phyloP scores from a whole-genome alignment of 2,113 vertebrate genomes.

The Naja naja region DNA sequence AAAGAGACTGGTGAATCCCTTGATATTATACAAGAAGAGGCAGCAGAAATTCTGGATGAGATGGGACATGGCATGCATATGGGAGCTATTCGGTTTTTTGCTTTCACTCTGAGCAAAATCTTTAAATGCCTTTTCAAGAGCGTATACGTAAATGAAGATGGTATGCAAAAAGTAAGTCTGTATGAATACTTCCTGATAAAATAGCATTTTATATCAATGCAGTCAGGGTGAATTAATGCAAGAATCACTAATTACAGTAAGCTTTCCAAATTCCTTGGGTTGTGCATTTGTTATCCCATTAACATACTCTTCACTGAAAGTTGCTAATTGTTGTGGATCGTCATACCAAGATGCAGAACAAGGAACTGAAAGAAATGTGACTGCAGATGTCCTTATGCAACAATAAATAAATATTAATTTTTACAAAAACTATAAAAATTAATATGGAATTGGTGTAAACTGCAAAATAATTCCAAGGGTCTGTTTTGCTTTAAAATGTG shows the following conservation, averaged over 20 bases:
- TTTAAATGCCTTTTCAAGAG: conserved; percentile 91
- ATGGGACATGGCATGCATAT: conserved; percentile 90
- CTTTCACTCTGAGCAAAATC: conserved; percentile 86
- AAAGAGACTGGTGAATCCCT: conserved; percentile 73
- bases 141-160: conserved; percentile 93
- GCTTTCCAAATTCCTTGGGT: background rate
- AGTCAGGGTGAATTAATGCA: background rate
- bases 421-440: background rate
- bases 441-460: background rate
- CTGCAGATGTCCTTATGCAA: background rate
- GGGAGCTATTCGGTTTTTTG: conserved; percentile 88
- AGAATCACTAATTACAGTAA: background rate
- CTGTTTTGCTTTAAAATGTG: background rate
- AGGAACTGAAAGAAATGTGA: background rate
- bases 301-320: background rate
- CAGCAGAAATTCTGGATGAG: conserved; percentile 87
- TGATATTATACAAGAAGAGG: conserved; percentile 81
- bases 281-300: background rate
- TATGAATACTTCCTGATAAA: background rate
- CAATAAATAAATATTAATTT: background rate
- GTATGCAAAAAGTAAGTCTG: conserved; percentile 90
- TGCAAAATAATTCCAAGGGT: background rate
- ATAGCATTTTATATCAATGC: background rate
- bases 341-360: background rate
- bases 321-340: background rate